Percentiles rank a stretch among this genome's conserved stretches.
These are phyloP conservation scores for Anguilla pacifica DNA, from an alignment of 2,797 vertebrate species.

Conservation along the genomic window DNA sequence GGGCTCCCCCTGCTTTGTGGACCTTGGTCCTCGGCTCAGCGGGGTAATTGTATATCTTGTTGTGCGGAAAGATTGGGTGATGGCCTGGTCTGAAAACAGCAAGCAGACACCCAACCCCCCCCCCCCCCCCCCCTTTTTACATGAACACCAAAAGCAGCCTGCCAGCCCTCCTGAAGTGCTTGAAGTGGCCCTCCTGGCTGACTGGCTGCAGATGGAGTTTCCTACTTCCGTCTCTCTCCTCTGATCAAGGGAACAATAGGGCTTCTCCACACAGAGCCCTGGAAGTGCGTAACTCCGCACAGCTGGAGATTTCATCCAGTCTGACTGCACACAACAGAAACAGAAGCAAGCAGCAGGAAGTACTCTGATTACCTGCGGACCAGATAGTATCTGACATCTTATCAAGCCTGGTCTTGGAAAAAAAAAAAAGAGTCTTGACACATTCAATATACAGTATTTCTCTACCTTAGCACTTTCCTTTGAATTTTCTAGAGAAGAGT, in stretches of 20 bases:
- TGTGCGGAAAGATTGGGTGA: too few relatives aligned
- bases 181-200: constrained; percentile 41
- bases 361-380: not conserved
- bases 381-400: too few relatives aligned
- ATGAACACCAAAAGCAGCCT: too few relatives aligned
- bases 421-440: too few relatives aligned
- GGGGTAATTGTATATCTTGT: too few relatives aligned
- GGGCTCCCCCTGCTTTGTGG: too few relatives aligned
- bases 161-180: not conserved
- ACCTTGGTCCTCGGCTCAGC: too few relatives aligned
- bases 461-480: not conserved
- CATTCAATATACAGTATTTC: not conserved
- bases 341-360: constrained; percentile 57
- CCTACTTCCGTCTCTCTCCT: constrained; percentile 58
- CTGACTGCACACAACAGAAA: not conserved
- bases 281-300: constrained; percentile 67
- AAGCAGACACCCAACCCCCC: too few relatives aligned
- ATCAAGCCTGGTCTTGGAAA: too few relatives aligned
- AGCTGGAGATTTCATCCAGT: constrained; percentile 59
- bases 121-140: too few relatives aligned
- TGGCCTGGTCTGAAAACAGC: too few relatives aligned
- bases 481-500: not conserved
- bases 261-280: constrained; percentile 68
- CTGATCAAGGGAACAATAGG: constrained; percentile 68
- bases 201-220: constrained; percentile 76